Evolutionary conservation across 2,888 invertebrate genomes (phyloP), one percentile per base, ranked within the genome.

Genomic region (Drosophila colorata): DNA sequence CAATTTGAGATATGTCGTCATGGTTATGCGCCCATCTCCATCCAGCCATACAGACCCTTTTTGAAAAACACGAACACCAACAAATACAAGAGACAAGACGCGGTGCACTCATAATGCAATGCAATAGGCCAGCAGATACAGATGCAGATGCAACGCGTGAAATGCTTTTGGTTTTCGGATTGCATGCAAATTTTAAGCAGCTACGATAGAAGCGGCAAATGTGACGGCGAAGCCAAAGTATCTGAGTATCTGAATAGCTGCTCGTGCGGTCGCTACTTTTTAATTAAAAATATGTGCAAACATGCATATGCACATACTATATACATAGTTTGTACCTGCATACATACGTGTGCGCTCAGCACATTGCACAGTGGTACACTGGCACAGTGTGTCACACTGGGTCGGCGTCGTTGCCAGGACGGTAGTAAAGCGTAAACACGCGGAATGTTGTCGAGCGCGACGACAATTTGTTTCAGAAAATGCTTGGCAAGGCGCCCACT

Each of bases 391-490:
- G 79, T 60, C 69, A 69, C 74, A 82, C 58, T 78, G 71, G 67
- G 80, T 72, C 66, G 88, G 35, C 57, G 47, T 23, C 35, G 33
- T 28, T 55, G 79, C 53, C 59, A 76, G 71, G 65, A 68, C 68
- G 75, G 79, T 72, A 76, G 85, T 76, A 78, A 69, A 51, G 68
- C 85, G 78, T 83, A 82, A 88, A 77, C 88, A 77, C 68, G 71
- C 71, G 88, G 90, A 90, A 90, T 90, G 83, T 90, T 88, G 91
- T 89, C 86, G 89, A 90, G 90, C 88, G 81, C 91, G 88, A 88
- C 91, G 90, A 90, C 86, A 90, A 90, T 90, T 90, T 90, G 90
- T 90, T 89, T 87, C 74, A 81, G 74, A 88, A 90, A 83, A 88
- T 81, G 90, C 74, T 90, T 90, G 90, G 90, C 90, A 80, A 68